Evolutionary conservation across 2,113 vertebrate genomes (phyloP).

Genomic region (Psophia crepitans): DNA sequence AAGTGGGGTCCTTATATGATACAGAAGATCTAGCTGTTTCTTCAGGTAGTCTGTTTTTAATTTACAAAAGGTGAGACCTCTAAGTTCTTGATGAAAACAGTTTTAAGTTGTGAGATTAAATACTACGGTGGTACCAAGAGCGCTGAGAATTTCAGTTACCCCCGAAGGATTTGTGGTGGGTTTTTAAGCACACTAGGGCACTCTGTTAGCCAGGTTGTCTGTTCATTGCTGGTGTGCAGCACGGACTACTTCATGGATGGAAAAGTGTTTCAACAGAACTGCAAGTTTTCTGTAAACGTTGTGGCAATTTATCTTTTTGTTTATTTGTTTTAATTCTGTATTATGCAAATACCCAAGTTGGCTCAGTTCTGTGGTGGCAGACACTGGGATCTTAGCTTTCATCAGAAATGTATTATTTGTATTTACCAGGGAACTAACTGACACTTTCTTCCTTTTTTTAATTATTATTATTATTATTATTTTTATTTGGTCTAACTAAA

Average conservation of each 20-base stretch:
- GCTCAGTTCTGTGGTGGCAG: not conserved
- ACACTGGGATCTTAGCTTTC: not conserved
- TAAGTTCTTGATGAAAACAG: not conserved
- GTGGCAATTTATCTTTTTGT: not conserved
- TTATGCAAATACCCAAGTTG: not conserved
- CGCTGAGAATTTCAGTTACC: not conserved
- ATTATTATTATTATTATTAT: too few species aligned
- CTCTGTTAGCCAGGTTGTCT: not conserved
- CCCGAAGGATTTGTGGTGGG: accelerated
- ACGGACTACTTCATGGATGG: not conserved
- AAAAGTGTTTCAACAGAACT: not conserved
- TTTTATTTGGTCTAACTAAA: not conserved
- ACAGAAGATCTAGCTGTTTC: not conserved
- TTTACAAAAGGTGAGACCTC: not conserved
- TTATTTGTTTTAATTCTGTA: not conserved
- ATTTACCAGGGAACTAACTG: not conserved
- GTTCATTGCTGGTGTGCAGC: not conserved
- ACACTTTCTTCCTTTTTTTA: not conserved
- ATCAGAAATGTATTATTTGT: not conserved
- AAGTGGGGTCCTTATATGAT: not conserved
- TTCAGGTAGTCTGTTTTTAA: not conserved
- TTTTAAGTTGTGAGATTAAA: not conserved
- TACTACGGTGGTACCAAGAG: not conserved
- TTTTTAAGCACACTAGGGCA: not conserved
- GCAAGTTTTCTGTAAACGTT: not conserved